phyloP scores from a whole-genome alignment of 2,113 vertebrate species.

The Otocyon megalotis region DNA sequence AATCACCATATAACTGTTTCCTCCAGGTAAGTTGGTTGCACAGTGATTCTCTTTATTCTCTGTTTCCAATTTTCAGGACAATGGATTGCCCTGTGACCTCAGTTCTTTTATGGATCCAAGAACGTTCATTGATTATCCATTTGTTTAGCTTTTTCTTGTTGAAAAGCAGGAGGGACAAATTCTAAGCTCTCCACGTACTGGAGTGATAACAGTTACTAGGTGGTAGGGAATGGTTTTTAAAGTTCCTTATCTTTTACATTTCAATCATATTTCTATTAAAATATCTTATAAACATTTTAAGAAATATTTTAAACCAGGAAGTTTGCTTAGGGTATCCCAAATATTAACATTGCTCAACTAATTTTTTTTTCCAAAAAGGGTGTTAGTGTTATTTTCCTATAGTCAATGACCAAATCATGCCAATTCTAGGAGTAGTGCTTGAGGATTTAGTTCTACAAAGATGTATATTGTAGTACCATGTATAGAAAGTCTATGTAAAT shows the following conservation, averaged over 20 bases:
- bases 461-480: fast-evolving
- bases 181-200: not conserved
- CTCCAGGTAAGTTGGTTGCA: fast-evolving
- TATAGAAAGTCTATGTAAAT: not conserved
- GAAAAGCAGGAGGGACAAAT: not conserved
- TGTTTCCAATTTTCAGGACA: not conserved
- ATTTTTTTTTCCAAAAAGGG: not conserved
- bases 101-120: not conserved
- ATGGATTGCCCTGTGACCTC: not conserved
- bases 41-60: fast-evolving
- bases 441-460: not conserved
- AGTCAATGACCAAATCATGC: not conserved
- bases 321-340: not conserved
- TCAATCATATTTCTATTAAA: not conserved
- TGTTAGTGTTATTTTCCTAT: not conserved
- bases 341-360: not conserved
- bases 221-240: not conserved
- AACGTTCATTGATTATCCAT: not conserved
- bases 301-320: not conserved
- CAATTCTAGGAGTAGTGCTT: not conserved
- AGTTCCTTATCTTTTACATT: not conserved
- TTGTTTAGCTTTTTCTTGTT: not conserved
- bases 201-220: not conserved
- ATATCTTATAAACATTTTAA: not conserved
- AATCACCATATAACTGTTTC: fast-evolving